Base-by-base conservation (phyloP, 1,140 invertebrate genomes). In the Lepidurus apus region DNA sequence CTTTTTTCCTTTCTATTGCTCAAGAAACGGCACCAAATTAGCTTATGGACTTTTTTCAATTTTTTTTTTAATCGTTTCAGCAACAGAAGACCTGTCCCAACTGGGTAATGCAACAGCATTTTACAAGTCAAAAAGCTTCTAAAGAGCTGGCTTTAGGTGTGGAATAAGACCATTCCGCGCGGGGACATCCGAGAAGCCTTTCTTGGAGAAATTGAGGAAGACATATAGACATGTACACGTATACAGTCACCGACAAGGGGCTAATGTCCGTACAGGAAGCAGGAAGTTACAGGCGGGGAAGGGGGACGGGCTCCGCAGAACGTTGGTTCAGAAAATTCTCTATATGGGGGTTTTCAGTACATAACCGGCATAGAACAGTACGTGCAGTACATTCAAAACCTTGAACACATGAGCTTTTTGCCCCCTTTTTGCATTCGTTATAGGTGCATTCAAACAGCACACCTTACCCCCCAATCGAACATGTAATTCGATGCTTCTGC, bases 401-500 rank as follows among this genome's bases (percentile, higher is more conserved):
- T 34, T 34, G 3, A 34, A 17, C 53, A 65, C 53, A 65, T 65
- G 53, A 65, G 53, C 53, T 65, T 65, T 13, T 17, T 3, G 34
- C 34, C 34, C 34, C 34, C 34, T 34, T 17, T 21, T 65, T 65
- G 17, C 53, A 65, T 65, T 65, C 53, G 53, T n/a, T 65, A 21
- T 65, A 34, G 34, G 53, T 65, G 53, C 53, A 65, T 65, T 65
- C 9, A 65, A 65, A 34, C 34, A 34, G 34, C n/a, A n/a, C 4
- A 65, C 53, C 53, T 65, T 65, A 11, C 21, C 53, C 53, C 53
- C n/a, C 53, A 65, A 65, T 65, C 53, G n/a, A 65, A 65, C 53
- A 17, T 65, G 53, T 65, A 65, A 65, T 21, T 65, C 53, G 53
- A 65, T 21, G 53, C 53, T 65, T 9, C 4, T 21, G n/a, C 53